Conservation (phyloP, 2,888 invertebrate species). For the Unio delphinus region DNA sequence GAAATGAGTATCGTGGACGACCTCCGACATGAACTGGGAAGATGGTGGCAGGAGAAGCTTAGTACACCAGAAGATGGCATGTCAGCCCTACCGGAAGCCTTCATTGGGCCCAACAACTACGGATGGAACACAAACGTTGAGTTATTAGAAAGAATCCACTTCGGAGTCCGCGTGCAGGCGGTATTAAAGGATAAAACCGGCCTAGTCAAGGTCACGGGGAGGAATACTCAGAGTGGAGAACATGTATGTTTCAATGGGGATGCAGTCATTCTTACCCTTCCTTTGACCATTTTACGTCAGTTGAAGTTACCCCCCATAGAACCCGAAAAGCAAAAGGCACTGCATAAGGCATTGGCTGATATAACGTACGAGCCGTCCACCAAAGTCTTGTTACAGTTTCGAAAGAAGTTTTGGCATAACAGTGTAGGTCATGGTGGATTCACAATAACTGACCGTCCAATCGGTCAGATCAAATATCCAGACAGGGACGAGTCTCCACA, state of each 20-base stretch:
- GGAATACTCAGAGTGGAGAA: slow-evolving; percentile 13
- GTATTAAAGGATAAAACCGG: background rate
- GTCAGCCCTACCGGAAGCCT: slow-evolving; percentile 12
- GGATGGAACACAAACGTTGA: slow-evolving; percentile 12
- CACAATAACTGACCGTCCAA: slow-evolving; percentile 16
- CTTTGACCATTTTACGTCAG: slow-evolving; percentile 26
- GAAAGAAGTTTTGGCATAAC: slow-evolving; percentile 27
- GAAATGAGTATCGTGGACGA: slow-evolving; percentile 14
- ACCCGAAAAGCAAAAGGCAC: background rate
- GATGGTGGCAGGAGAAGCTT: slow-evolving; percentile 26
- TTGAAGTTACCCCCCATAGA: slow-evolving; percentile 13
- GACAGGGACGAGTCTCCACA: slow-evolving; percentile 11
- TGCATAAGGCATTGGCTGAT: slow-evolving; percentile 7
- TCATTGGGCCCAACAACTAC: slow-evolving; percentile 1
- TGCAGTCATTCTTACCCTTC: slow-evolving; percentile 28
- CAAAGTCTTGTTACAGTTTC: slow-evolving; percentile 26
- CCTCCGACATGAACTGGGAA: slow-evolving; percentile 16
- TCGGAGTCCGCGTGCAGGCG: slow-evolving; percentile 10
- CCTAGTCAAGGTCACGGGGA: slow-evolving; percentile 11
- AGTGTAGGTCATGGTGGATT: slow-evolving; percentile 24
- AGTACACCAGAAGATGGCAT: slow-evolving; percentile 16
- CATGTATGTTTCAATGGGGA: slow-evolving; percentile 8
- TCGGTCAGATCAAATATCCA: slow-evolving; percentile 18
- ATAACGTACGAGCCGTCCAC: slow-evolving; percentile 24
- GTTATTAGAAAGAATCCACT: slow-evolving; percentile 10